Conservation (phyloP, 2,888 invertebrate species). For the Callimorpha dominula region DNA sequence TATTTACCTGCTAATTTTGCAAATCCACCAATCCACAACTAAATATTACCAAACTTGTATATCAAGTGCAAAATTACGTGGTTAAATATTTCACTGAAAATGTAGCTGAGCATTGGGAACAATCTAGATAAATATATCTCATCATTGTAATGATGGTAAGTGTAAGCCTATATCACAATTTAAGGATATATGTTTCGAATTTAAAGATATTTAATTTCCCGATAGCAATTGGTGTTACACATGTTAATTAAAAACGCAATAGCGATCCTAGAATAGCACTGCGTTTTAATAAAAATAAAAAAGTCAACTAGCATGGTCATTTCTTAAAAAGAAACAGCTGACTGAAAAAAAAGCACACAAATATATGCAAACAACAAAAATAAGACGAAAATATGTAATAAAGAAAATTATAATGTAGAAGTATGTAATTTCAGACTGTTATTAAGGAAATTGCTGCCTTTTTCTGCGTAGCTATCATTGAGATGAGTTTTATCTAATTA, state of each 20-base stretch:
- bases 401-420: background rate
- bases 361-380: background rate
- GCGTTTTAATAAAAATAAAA: too few relatives aligned
- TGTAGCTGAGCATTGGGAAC: conserved; percentile 31
- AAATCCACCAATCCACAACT: conserved; percentile 48
- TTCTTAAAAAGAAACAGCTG: background rate
- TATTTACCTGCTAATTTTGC: conserved; percentile 63
- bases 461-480: background rate
- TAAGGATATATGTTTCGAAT: background rate
- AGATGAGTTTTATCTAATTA: background rate
- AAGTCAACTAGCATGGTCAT: background rate
- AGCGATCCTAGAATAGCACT: too few relatives aligned
- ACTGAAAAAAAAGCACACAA: background rate
- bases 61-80: conserved; percentile 8
- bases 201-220: too few relatives aligned
- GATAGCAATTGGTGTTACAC: too few relatives aligned
- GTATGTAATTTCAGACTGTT: background rate
- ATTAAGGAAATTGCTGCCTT: conserved; percentile 3
- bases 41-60: conserved; percentile 24
- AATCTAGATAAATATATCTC: conserved; percentile 21
- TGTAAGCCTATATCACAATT: conserved; percentile 27
- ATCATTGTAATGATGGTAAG: conserved; percentile 51
- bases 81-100: conserved; percentile 23
- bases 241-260: too few relatives aligned
- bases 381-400: background rate